Conservation (phyloP, 2,888 invertebrate species). For the Alloscopus bannaensis region DNA sequence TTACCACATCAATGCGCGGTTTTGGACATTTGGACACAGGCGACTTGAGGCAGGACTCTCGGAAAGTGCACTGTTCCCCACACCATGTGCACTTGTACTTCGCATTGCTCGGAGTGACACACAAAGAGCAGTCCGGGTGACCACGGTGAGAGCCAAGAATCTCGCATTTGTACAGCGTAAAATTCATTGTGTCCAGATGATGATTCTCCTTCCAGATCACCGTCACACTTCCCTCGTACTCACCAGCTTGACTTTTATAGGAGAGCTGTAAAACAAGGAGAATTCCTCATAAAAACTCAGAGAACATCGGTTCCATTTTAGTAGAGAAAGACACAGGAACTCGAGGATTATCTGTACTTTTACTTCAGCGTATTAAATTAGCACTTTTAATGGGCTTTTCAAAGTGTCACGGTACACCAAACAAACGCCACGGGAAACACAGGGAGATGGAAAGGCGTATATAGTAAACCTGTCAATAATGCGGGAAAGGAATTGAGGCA, state of each 20-base stretch:
- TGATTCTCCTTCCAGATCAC: constrained; percentile 96
- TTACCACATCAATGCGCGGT: constrained; percentile 91
- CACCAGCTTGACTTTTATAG: constrained; percentile 90
- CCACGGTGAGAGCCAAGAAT: constrained; percentile 94
- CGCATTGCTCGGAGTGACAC: constrained; percentile 89
- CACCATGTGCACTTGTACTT: constrained; percentile 98
- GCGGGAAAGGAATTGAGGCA: too few species aligned
- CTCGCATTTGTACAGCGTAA: constrained; percentile 96
- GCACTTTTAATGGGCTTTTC: constrained; percentile 39
- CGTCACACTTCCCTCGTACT: constrained; percentile 91
- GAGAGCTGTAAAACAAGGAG: constrained; percentile 82
- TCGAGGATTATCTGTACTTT: constrained; percentile 22
- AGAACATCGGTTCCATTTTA: constrained; percentile 49
- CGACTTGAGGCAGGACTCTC: constrained; percentile 88
- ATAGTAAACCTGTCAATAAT: too few species aligned
- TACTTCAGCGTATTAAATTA: constrained; percentile 44
- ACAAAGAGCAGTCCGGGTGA: constrained; percentile 96
- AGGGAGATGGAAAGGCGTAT: too few species aligned
- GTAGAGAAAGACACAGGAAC: too few species aligned
- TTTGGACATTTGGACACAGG: constrained; percentile 91
- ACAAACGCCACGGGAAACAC: too few species aligned
- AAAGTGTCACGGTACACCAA: constrained; percentile 18
- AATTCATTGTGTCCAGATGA: constrained; percentile 92
- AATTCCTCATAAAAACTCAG: neutral
- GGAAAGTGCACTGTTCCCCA: constrained; percentile 89